A percentile compares a stretch with the other conserved stretches of the same genome.
Conservation (phyloP, 1,140 invertebrate genomes). For the Trichonephila inaurata region DNA sequence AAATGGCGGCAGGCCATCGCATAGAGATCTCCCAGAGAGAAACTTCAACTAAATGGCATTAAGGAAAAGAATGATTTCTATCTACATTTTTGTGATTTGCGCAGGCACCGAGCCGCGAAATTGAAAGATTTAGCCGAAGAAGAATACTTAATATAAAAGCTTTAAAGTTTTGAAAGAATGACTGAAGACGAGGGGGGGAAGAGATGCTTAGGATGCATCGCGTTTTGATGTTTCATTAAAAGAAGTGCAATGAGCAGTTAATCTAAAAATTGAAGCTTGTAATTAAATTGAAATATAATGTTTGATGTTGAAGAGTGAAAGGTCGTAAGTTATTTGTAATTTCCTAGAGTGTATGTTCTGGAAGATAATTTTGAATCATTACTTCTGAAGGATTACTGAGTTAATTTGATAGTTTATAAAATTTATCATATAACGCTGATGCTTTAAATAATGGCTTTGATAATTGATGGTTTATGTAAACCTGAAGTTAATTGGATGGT, state of each 20-base stretch:
- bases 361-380: not conserved
- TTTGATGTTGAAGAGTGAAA: not conserved
- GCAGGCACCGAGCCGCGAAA: not conserved
- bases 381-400: not conserved
- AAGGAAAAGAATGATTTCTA: slow-evolving; percentile 13
- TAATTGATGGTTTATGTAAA: not conserved
- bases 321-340: slow-evolving; percentile 18
- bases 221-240: slow-evolving; percentile 16
- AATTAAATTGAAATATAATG: slow-evolving; percentile 30
- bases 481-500: too few species aligned
- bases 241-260: not conserved
- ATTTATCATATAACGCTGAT: not conserved
- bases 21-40: not conserved
- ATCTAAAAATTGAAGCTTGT: not conserved
- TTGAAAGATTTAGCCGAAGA: slow-evolving; percentile 21
- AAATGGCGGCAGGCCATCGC: not conserved
- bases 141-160: slow-evolving; percentile 16
- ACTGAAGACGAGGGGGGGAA: not conserved
- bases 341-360: not conserved
- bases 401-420: not conserved
- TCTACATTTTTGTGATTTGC: slow-evolving; percentile 18
- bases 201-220: not conserved
- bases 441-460: slow-evolving; percentile 8
- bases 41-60: slow-evolving; percentile 12
- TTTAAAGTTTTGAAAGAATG: slow-evolving; percentile 17